Evolutionary conservation across 2,797 vertebrate species (phyloP).

Genomic region (Centroberyx gerrardi): DNA sequence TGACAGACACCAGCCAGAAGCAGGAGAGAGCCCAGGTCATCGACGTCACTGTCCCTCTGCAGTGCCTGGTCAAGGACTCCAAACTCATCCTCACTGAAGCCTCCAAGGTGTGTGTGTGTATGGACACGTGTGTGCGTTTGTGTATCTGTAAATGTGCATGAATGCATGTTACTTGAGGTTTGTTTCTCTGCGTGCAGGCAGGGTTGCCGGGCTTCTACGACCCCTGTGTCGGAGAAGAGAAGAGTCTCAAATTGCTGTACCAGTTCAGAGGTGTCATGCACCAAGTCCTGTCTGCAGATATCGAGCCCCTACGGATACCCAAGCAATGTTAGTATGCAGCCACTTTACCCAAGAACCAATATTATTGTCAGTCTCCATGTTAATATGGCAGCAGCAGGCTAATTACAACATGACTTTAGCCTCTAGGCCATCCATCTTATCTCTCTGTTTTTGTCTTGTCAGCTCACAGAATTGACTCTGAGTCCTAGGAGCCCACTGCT

Average conservation of each 20-base stretch:
- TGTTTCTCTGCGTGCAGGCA: slow-evolving; percentile 79
- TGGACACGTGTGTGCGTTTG: neutral
- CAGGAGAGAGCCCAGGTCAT: slow-evolving; percentile 95
- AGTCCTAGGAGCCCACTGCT: slow-evolving; percentile 73
- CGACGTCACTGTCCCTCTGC: slow-evolving; percentile 96
- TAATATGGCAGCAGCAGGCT: slow-evolving; percentile 15
- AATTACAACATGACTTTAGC: slow-evolving; percentile 18
- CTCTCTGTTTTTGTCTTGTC: slow-evolving; percentile 46
- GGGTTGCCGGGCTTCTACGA: slow-evolving; percentile 97
- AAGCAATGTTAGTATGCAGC: slow-evolving; percentile 91
- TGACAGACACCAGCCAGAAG: slow-evolving; percentile 92
- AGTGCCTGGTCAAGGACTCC: slow-evolving; percentile 98
- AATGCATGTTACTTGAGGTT: neutral
- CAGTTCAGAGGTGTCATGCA: slow-evolving; percentile 97
- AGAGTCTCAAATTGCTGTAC: slow-evolving; percentile 96
- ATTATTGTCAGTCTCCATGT: neutral
- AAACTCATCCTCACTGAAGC: slow-evolving; percentile 98
- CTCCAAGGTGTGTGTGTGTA: slow-evolving; percentile 88
- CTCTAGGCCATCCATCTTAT: neutral
- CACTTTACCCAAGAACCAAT: neutral
- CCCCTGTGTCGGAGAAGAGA: slow-evolving; percentile 96
- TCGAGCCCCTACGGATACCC: slow-evolving; percentile 95
- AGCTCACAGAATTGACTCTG: slow-evolving; percentile 84
- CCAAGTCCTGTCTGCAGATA: slow-evolving; percentile 93
- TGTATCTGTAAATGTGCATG: slow-evolving; percentile 2